Base-by-base conservation (phyloP, 2,797 vertebrate genomes). In the Ciconia nigra region DNA sequence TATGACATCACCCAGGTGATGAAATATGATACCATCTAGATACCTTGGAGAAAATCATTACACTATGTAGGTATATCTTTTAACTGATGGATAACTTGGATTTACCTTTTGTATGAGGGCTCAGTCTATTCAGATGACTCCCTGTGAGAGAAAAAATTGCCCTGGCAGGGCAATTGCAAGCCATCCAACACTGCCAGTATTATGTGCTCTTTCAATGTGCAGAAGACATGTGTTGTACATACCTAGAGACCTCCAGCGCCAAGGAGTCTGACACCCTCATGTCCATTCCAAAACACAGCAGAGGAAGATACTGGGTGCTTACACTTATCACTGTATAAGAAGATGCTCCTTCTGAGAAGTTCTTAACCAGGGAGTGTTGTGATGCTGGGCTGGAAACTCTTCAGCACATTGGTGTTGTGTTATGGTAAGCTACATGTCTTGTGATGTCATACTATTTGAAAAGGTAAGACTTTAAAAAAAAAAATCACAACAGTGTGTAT, bases 161-260 rank as follows among this genome's bases (percentile, higher is more conserved):
- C 37, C 31, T 55, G 21, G 4, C 7, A 70, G 58, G 47, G 10
- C 20, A 77, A 16, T 44, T 62, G 44, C 4, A 42, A 63, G 62
- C 13, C 16, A 29, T 11, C 9, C 22, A 41, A 4, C 2, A 2
- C 35, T 71, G 33, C 10, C 35, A 39, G 18, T 21, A 51, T 10
- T 41, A 11, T 1, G 0, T 29, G 35, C 24, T 55, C 6, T 72
- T 72, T 63, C 25, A 59, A 4, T 1, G 2, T 24, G 42, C 25
- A 59, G 59, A 54, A 44, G 67, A 47, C 8, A 24, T 22, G 2
- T 35, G 16, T 12, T 58, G 16, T 15, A 44, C 7, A 13, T 15
- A 67, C 13, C 18, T 46, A 28, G 42, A 54, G 8, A 39, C 47
- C 61, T 55, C 25, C 22, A 26, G 19, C 9, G 2, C 14, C 49